Evolutionary conservation across 1,140 invertebrate genomes (phyloP).

Genomic region (Portunus trituberculatus): DNA sequence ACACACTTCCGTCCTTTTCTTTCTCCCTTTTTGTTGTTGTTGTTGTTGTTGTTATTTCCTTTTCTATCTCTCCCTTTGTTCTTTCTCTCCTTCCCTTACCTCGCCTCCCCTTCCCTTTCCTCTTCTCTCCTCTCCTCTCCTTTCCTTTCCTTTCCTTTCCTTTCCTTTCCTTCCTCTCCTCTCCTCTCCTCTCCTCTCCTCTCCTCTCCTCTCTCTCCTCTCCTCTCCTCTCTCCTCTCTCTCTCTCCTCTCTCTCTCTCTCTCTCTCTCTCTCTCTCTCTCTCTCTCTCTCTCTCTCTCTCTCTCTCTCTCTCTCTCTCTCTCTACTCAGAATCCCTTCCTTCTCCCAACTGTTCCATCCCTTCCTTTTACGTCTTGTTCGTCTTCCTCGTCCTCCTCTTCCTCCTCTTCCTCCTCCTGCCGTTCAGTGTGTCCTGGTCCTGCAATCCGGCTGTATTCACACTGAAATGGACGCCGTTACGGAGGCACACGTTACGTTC

Average conservation of each 20-base stretch:
- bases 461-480: conserved; percentile 20
- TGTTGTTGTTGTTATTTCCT: background rate
- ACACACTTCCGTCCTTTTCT: too few species aligned
- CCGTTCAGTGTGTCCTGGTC: background rate
- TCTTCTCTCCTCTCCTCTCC: background rate
- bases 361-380: background rate
- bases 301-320: background rate
- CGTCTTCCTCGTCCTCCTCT: background rate
- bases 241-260: background rate
- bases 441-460: conserved; percentile 11
- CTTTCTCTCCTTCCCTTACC: background rate
- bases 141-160: background rate
- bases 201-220: background rate
- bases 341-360: background rate
- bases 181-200: background rate
- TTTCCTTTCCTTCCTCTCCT: background rate
- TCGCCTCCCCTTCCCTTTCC: background rate
- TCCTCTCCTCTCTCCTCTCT: background rate
- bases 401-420: background rate
- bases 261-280: background rate
- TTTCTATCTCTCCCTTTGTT: background rate
- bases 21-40: too few species aligned
- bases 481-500: conserved; percentile 8
- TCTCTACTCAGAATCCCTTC: background rate
- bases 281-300: background rate